Percentiles rank a stretch among this genome's conserved stretches.
These are phyloP conservation scores for Metacarcinus magister DNA, from an alignment of 2,888 invertebrate genomes.

Conservation along the genomic window DNA sequence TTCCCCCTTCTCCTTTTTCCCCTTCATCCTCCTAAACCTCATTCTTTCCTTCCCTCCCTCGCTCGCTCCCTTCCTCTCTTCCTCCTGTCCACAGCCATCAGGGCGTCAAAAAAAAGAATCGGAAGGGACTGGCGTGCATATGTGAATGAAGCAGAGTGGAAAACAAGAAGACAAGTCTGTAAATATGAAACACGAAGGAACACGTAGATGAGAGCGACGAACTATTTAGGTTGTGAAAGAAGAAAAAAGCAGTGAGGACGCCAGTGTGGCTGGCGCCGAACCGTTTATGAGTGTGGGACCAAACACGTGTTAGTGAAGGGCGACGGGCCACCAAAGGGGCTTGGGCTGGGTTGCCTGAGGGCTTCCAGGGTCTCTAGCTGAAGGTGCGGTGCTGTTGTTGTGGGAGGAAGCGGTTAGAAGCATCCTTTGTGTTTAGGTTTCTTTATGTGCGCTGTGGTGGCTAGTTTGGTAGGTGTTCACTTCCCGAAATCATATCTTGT, in stretches of 20 bases:
- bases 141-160: background rate
- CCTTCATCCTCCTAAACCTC: background rate
- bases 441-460: background rate
- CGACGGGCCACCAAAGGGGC: background rate
- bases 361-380: background rate
- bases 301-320: conserved; percentile 17
- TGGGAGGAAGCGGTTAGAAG: background rate
- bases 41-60: background rate
- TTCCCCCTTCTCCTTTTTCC: background rate
- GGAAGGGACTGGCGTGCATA: background rate
- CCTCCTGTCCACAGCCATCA: background rate
- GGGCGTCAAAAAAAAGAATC: background rate
- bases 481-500: background rate
- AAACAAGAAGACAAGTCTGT: background rate
- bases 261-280: conserved; percentile 19
- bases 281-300: conserved; percentile 31
- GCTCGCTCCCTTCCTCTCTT: background rate
- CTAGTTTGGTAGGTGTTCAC: background rate
- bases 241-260: background rate
- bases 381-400: background rate
- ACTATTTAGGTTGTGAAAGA: background rate
- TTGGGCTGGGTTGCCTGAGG: background rate
- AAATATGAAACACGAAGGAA: background rate
- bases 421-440: background rate
- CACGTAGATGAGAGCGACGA: background rate